Evolutionary conservation across 2,797 vertebrate species (phyloP), one percentile per base, ranked within the genome.

Genomic region (Esox masquinongy): DNA sequence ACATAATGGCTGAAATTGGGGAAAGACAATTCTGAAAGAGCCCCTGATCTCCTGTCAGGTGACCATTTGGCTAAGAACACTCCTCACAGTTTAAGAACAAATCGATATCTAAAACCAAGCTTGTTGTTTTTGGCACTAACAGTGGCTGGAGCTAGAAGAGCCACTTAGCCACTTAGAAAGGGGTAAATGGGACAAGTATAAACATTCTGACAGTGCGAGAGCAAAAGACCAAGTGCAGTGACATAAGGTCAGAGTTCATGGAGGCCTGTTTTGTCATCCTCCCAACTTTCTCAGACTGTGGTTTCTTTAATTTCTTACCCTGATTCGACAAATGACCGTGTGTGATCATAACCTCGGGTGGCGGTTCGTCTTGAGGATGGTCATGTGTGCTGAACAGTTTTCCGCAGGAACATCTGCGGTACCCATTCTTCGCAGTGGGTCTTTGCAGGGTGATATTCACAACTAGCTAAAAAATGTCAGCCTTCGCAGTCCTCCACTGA

Each of bases 61-160:
- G 86, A 86, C 85, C 77, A 72, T 83, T 84, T 83, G 83, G 83
- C 85, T 79, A 82, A 84, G 85, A 90, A 88, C 75, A 69, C 83
- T 84, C 82, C 79, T 92, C 90, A 91, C 91, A 92, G 89, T 92
- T 89, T 90, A 88, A 85, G 83, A 75, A 88, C 66, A 75, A 79
- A 84, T 88, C 86, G 86, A 86, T 88, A 81, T 91, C 82, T 86
- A 86, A 83, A 83, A 89, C 89, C 85, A 90, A 91, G 84, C 87
- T 90, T 81, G 84, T 90, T 81, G 84, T 84, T 89, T 93, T 94
- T 94, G 94, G 93, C 94, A 94, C 91, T 85, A 88, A 87, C 90
- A 88, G 91, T 90, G 89, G 91, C 90, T 86, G 84, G 82, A 14
- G 78, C 83, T 81, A 85, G 43, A 34, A 15, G 79, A 83, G 79